phyloP scores from a whole-genome alignment of 2,113 vertebrate species.

The Psittacula cyanocephala region DNA sequence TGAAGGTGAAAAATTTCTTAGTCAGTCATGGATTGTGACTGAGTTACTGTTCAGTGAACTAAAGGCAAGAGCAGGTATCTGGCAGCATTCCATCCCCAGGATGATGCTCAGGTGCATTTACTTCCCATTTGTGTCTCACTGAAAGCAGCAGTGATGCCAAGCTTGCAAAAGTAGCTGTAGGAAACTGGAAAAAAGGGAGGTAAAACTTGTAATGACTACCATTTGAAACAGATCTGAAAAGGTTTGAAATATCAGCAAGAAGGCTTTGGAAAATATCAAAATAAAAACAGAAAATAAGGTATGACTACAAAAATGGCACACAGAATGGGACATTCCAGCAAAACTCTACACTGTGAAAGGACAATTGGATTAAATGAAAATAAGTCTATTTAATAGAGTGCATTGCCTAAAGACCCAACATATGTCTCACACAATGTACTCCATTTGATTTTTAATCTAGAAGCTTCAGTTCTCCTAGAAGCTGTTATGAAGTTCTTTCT shows the following conservation, averaged over 20 bases:
- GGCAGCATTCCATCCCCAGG: not conserved
- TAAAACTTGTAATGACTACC: not conserved
- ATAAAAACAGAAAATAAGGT: not conserved
- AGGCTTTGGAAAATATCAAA: not conserved
- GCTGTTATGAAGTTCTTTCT: not conserved
- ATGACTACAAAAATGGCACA: not conserved
- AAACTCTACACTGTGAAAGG: not conserved
- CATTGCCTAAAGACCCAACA: not conserved
- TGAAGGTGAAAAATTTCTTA: slow-evolving; percentile 15
- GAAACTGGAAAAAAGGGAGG: not conserved
- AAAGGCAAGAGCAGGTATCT: not conserved
- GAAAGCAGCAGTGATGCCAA: not conserved
- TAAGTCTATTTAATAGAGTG: not conserved
- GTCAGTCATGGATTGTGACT: accelerated
- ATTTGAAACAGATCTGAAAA: slow-evolving; percentile 25
- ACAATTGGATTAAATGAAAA: not conserved
- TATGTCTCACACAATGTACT: not conserved
- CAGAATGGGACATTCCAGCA: not conserved
- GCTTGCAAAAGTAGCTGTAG: not conserved
- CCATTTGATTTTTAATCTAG: not conserved
- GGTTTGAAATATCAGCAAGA: not conserved
- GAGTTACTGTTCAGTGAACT: slow-evolving; percentile 1
- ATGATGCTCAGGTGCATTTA: not conserved
- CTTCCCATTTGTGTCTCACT: not conserved
- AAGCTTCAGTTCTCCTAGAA: not conserved